phyloP scores from a whole-genome alignment of 2,113 vertebrate species.

The Oreochromis niloticus region DNA sequence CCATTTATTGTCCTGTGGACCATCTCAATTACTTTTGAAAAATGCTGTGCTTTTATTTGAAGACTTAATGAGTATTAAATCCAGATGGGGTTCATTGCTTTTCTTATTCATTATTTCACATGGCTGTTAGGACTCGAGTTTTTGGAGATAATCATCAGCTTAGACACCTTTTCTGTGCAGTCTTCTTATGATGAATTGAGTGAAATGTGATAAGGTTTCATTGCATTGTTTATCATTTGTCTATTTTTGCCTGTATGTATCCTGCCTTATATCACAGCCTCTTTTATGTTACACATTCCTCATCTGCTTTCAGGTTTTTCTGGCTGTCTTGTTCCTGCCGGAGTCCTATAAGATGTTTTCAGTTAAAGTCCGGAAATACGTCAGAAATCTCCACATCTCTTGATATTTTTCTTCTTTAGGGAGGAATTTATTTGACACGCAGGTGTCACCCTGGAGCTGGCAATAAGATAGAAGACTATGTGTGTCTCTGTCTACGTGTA shows the following conservation, averaged over 20 bases:
- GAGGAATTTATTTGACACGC: conserved; percentile 25
- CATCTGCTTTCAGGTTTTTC: background rate
- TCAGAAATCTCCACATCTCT: background rate
- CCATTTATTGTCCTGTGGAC: background rate
- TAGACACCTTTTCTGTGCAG: background rate
- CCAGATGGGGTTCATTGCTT: background rate
- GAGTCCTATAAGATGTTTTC: conserved; percentile 21
- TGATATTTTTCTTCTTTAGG: conserved; percentile 12
- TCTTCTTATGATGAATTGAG: background rate
- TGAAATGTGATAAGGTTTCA: background rate
- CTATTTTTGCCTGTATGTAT: background rate
- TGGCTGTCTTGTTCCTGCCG: conserved; percentile 14
- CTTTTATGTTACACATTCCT: background rate
- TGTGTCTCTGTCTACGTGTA: background rate
- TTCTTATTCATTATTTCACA: background rate
- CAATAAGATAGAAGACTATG: background rate
- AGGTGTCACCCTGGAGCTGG: conserved; percentile 17
- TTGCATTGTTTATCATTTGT: background rate
- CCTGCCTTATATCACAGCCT: background rate
- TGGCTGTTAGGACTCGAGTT: background rate
- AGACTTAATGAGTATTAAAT: background rate
- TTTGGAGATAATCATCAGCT: background rate
- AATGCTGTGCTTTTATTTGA: background rate
- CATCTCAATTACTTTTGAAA: background rate
- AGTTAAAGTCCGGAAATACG: conserved; percentile 1